Evolutionary conservation across 2,888 invertebrate genomes (phyloP).

Genomic region (Melinaea marsaeus): DNA sequence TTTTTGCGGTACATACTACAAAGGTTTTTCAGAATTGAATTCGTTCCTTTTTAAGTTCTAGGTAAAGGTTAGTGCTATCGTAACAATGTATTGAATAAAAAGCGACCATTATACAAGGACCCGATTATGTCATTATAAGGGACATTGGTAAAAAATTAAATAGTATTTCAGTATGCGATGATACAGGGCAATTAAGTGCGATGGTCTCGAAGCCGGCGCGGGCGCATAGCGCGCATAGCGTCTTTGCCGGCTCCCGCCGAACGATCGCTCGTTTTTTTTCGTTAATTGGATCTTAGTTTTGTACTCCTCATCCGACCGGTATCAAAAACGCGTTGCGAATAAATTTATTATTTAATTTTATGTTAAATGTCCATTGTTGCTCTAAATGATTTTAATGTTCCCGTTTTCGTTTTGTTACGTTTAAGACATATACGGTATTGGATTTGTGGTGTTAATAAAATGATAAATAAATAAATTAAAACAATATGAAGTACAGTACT

Average conservation of each 20-base stretch:
- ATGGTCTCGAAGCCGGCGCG: conserved; percentile 40
- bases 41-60: not conserved
- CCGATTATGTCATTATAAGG: conserved; percentile 73
- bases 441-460: no score
- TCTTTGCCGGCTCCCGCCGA: conserved; percentile 35
- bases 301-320: conserved; percentile 2
- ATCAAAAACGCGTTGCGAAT: not conserved
- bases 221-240: conserved; percentile 40
- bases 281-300: conserved; percentile 32
- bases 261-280: conserved; percentile 30
- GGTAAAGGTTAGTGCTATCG: conserved; percentile 7
- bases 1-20: not conserved
- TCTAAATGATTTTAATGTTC: no score
- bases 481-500: no score
- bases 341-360: not conserved
- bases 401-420: no score
- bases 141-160: conserved; percentile 56
- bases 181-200: conserved; percentile 70
- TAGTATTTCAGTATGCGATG: conserved; percentile 76
- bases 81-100: conserved; percentile 43
- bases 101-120: conserved; percentile 42
- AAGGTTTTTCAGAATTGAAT: not conserved
- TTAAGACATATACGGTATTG: no score
- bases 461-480: no score
- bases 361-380: not conserved